A percentile compares a stretch with the other conserved stretches of the same genome.
Conservation (phyloP, 1,140 invertebrate species). For the Drosophila ercepeae region DNA sequence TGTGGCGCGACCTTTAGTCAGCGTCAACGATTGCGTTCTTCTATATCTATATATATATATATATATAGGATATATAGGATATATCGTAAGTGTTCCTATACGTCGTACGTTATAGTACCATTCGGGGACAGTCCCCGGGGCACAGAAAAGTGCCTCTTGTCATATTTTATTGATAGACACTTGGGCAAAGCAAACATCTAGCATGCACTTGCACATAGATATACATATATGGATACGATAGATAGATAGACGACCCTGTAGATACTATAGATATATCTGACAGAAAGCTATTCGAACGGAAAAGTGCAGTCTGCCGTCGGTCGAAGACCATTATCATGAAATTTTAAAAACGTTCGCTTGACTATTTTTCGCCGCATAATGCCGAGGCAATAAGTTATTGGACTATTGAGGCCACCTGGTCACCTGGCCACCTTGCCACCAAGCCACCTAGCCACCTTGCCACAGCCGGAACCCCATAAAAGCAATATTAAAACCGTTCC, state of each 20-base stretch:
- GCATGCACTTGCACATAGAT: constrained; percentile 36
- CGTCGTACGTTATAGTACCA: constrained; percentile 1
- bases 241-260: constrained; percentile 3
- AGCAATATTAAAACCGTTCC: constrained; percentile 6
- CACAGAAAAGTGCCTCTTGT: constrained; percentile 44
- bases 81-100: constrained; percentile 3
- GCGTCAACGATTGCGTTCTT: constrained; percentile 16
- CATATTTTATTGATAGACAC: constrained; percentile 67
- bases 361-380: constrained; percentile 65
- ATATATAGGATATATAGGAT: no score
- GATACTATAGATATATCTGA: constrained; percentile 12
- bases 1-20: constrained; percentile 30
- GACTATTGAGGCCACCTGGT: constrained; percentile 73
- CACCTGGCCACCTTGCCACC: neutral
- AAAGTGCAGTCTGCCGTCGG: constrained; percentile 45
- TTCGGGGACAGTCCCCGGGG: constrained; percentile 33
- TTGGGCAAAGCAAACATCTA: constrained; percentile 51
- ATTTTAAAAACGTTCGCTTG: constrained; percentile 67
- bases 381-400: constrained; percentile 69
- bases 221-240: no score
- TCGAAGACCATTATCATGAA: constrained; percentile 68
- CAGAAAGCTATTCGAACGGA: constrained; percentile 2
- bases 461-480: neutral
- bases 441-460: no score
- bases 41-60: neutral